Base-by-base conservation (phyloP, 2,797 vertebrate species). In the Thamnophis elegans region DNA sequence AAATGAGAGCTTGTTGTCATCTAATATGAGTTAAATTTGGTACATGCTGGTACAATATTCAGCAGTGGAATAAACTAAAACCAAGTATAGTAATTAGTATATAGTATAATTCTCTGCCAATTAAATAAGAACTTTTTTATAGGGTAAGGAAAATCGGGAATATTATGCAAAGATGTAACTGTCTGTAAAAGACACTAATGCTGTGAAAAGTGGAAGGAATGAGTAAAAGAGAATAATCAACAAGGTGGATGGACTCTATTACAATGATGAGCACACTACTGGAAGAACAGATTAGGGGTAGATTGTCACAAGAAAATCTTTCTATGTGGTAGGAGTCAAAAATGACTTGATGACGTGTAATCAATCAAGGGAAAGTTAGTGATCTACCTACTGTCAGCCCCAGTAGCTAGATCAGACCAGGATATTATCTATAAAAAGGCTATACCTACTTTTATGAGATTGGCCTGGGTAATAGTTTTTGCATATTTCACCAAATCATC, bases 51-150 rank as follows among this genome's bases (percentile, higher is more conserved):
- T 32, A 36, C 65, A 73, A 18, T 73, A 73, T 73, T 73, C 65
- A 73, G 65, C 65, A 73, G 65, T 73, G 7, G 16, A 73, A 18
- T 73, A 73, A 73, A 20, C 7, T 18, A 73, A 68, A 73, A 16
- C 47, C 85, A 89, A 28, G n/a, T 28, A 91, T 87, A 92, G 90
- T 86, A 92, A 94, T 16, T 62, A 4, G 11, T 62, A 28, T 28
- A 13, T 28, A 28, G 11, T 28, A 62, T 62, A 68, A 68, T 82
- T 22, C 1, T n/a, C 18, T 22, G 82, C 16, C 26, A 90, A 59
- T 26, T 18, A 16, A 65, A 14, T 73, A 20, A 18, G 36, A 26
- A 60, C 73, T 25, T 89, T 62, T 91, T 68, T 65, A 89, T 28
- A 11, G 14, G 18, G n/a, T 42, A 78, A 25, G 51, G 85, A 68